These are phyloP conservation scores for Numenius phaeopus DNA, from an alignment of 2,797 vertebrate genomes.

Conservation along the genomic window DNA sequence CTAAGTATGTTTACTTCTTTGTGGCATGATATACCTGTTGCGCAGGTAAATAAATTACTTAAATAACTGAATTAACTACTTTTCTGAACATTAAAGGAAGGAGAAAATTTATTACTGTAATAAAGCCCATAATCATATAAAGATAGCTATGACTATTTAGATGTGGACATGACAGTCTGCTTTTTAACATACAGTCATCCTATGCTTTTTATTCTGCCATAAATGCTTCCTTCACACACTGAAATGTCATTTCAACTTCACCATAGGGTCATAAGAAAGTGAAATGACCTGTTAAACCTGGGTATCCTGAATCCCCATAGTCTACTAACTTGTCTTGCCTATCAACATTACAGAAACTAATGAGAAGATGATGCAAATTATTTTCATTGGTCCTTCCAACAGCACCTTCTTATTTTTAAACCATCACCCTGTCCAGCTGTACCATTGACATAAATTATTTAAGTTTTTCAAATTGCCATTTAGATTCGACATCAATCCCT, in stretches of 20 bases:
- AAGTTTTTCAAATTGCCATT: neutral
- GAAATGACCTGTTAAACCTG: neutral
- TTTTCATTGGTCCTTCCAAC: conserved; percentile 7
- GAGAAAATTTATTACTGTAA: neutral
- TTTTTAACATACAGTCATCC: neutral
- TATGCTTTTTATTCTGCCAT: neutral
- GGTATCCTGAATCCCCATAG: fast-evolving
- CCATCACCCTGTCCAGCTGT: neutral
- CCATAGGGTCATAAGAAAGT: neutral
- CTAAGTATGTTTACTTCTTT: neutral
- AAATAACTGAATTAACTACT: neutral
- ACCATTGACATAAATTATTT: neutral
- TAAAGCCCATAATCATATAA: neutral
- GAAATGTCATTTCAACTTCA: neutral
- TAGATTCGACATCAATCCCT: neutral
- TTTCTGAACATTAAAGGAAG: neutral
- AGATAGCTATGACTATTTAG: neutral
- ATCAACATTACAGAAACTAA: neutral
- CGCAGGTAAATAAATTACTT: neutral
- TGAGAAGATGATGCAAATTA: neutral
- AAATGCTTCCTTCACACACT: neutral
- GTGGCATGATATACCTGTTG: neutral
- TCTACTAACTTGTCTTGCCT: neutral
- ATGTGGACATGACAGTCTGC: neutral
- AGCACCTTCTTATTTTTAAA: conserved; percentile 8